Conservation (phyloP, 1,140 invertebrate genomes). For the Drosophila micromelanica region DNA sequence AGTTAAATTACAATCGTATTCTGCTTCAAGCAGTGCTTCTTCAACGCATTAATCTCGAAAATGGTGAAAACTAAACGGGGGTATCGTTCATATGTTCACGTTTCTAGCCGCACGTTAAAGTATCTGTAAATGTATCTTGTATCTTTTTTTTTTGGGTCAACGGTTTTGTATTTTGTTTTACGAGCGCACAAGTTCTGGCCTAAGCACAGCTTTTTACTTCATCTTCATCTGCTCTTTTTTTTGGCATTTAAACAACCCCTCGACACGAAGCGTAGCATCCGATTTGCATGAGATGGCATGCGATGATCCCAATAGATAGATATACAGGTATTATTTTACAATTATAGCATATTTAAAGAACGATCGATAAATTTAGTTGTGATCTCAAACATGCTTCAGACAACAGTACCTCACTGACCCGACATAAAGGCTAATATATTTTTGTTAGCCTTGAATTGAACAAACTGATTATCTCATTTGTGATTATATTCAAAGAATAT, state of each 20-base stretch:
- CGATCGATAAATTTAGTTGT: no score
- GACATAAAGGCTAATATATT: no score
- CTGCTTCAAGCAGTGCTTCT: neutral
- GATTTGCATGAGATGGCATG: constrained; percentile 5
- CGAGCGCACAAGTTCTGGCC: constrained; percentile 1
- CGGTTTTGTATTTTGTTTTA: constrained; percentile 9
- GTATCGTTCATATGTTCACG: constrained; percentile 3
- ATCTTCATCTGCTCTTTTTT: neutral
- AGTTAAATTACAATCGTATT: constrained; percentile 66
- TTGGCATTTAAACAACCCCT: constrained; percentile 16
- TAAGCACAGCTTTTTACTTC: neutral
- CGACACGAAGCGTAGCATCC: constrained; percentile 26
- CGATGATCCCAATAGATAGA: constrained; percentile 30
- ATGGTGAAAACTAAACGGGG: constrained; percentile 10
- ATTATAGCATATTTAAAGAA: no score
- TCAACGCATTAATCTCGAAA: neutral
- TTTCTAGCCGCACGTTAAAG: constrained; percentile 4
- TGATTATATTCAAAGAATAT: no score
- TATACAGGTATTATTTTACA: neutral
- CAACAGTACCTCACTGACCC: no score
- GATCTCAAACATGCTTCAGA: no score
- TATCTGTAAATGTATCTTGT: constrained; percentile 21
- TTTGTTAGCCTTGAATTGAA: no score
- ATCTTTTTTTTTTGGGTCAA: constrained; percentile 29
- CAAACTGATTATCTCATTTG: no score